A percentile compares a stretch with the other conserved stretches of the same genome.
Conservation (phyloP, 1,140 invertebrate genomes). For the Cardiocondyla obscurior region DNA sequence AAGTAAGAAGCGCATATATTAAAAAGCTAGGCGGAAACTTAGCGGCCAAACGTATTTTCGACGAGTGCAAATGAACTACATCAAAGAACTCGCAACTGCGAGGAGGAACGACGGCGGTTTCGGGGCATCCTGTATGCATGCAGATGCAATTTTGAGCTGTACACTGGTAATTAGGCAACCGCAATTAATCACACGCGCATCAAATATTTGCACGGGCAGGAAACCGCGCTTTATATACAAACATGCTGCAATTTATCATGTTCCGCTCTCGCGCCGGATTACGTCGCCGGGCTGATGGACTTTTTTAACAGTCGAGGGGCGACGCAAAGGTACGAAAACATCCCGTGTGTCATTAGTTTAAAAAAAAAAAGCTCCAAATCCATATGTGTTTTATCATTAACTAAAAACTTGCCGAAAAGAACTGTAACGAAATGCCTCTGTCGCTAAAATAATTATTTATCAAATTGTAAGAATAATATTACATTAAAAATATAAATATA, state of each 20-base stretch:
- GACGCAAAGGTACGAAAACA: not conserved
- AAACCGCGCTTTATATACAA: slow-evolving; percentile 49
- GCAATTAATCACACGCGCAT: slow-evolving; percentile 53
- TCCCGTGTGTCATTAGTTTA: not conserved
- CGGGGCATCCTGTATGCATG: slow-evolving; percentile 17
- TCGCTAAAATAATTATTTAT: not conserved
- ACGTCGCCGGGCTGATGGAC: slow-evolving; percentile 12
- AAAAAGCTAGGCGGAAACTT: not conserved
- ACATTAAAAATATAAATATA: not conserved
- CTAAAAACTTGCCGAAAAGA: not conserved
- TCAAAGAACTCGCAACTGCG: not conserved
- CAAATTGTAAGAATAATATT: not conserved
- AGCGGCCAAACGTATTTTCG: not conserved
- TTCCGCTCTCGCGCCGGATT: slow-evolving; percentile 34
- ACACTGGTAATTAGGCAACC: slow-evolving; percentile 48
- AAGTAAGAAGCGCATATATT: not conserved
- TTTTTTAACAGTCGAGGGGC: slow-evolving; percentile 15
- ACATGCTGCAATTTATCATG: slow-evolving; percentile 53
- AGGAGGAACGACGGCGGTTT: not conserved
- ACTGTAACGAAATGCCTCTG: not conserved
- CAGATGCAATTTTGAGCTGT: slow-evolving; percentile 43
- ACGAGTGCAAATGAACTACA: slow-evolving; percentile 16
- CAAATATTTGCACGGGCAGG: slow-evolving; percentile 41
- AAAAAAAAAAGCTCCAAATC: not conserved
- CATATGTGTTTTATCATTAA: not conserved